phyloP scores from a whole-genome alignment of 2,888 invertebrate species.

The Hyles lineata region DNA sequence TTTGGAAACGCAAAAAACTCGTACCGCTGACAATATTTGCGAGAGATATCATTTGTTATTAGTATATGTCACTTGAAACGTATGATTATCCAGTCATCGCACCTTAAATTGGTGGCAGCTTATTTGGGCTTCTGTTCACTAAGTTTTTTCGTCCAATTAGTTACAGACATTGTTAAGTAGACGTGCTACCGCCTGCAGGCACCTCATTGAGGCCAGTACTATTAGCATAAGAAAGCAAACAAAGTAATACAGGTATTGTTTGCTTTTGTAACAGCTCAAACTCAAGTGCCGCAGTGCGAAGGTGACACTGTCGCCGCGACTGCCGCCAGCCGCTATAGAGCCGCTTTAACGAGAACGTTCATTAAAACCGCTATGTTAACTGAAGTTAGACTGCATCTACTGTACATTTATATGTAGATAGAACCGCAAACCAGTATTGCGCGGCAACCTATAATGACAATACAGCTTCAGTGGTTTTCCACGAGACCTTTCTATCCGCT shows the following conservation, averaged over 20 bases:
- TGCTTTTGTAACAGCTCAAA: constrained; percentile 63
- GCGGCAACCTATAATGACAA: constrained; percentile 11
- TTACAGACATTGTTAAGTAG: constrained; percentile 44
- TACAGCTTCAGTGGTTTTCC: constrained; percentile 53
- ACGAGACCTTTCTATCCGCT: constrained; percentile 4
- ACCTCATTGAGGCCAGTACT: constrained; percentile 69
- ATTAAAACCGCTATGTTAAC: constrained; percentile 52
- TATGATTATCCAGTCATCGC: constrained; percentile 53
- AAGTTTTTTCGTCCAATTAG: constrained; percentile 48
- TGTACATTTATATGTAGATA: not conserved
- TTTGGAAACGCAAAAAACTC: constrained; percentile 52
- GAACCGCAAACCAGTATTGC: constrained; percentile 22
- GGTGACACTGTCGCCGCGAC: constrained; percentile 52
- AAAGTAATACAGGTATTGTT: constrained; percentile 60
- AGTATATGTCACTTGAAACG: constrained; percentile 50
- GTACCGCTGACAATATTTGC: constrained; percentile 56
- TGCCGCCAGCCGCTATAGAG: constrained; percentile 21
- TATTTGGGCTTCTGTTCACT: constrained; percentile 57
- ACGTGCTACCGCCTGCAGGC: constrained; percentile 52
- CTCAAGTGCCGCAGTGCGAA: constrained; percentile 55
- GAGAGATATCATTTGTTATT: constrained; percentile 58
- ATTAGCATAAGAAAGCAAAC: constrained; percentile 68
- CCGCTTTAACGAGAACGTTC: constrained; percentile 42
- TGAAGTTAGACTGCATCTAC: constrained; percentile 25
- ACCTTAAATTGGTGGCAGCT: constrained; percentile 51